A percentile compares a stretch with the other conserved stretches of the same genome.
Evolutionary conservation across 2,113 vertebrate species (phyloP).

Genomic region (Fulmarus glacialis): DNA sequence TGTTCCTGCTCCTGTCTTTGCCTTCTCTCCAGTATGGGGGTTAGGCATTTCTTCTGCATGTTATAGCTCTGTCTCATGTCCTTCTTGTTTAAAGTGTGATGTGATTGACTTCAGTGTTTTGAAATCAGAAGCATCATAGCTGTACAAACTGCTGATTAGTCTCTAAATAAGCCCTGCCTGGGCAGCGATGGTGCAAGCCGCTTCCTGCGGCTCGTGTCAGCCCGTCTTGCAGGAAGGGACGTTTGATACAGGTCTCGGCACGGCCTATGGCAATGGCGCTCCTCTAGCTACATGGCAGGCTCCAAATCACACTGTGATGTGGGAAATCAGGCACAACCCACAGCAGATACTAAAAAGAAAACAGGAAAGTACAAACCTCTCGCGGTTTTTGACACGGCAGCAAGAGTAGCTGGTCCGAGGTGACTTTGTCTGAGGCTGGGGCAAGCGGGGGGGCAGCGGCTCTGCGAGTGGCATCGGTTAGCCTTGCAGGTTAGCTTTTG

Average conservation of each 20-base stretch:
- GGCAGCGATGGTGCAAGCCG: neutral
- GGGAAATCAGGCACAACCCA: neutral
- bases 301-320: neutral
- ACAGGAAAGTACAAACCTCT: neutral
- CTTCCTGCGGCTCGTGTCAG: neutral
- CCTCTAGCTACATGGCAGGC: neutral
- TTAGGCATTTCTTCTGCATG: neutral
- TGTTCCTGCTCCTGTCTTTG: neutral
- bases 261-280: neutral
- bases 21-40: neutral
- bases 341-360: neutral
- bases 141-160: neutral
- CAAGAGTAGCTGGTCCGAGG: neutral
- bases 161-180: neutral
- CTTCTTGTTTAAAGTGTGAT: neutral
- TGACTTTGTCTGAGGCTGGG: neutral
- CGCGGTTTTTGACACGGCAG: rapidly evolving
- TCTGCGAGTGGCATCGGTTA: neutral
- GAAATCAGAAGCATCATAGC: neutral
- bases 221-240: rapidly evolving
- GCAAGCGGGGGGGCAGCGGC: too few species aligned
- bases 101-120: neutral
- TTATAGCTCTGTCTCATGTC: neutral
- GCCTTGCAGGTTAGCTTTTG: neutral
- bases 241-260: rapidly evolving